Evolutionary conservation across 2,888 invertebrate species (phyloP), one percentile per base, ranked within the genome.

Genomic region (Conops quadrifasciatus): DNA sequence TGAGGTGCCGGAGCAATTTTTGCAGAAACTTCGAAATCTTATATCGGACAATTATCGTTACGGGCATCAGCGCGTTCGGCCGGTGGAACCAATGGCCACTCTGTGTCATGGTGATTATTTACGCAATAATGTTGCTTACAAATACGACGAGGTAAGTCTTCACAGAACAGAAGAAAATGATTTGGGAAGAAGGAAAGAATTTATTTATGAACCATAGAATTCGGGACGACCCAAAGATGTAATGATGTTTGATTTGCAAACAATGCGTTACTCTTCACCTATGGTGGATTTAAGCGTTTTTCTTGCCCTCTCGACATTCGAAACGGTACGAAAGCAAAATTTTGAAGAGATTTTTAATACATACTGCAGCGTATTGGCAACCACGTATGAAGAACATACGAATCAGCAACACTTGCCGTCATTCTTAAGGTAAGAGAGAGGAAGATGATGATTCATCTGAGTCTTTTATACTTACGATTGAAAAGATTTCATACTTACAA

Each of bases 161-260:
- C n/a, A n/a, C n/a, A 49, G 5, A 24, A 53, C 2, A 53, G 21
- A 15, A 58, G 1, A 59, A 3, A 60, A 0, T 19, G 16, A 24
- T 36, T 36, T 36, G 36, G 9, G 4, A 36, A 36, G 9, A 36
- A 36, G 9, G 4, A 36, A 36, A 36, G 9, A 36, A 36, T 9
- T 56, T 24, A 15, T 67, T 16, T 47, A 2, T 26, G 3, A 26
- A 49, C 0, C 36, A 21, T 59, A 80, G 79, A 69, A 74, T 30
- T 28, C 72, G 9, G 75, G 73, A 4, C 51, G 67, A 13, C 84
- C 86, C 0, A 60, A 72, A 2, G 82, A 80, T 2, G 76, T 81
- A 1, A 83, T 85, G 79, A 84, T 86, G 84, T 86, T 86, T 67
- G 86, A 86, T 77, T 82, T 85, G 59, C 86, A 86, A 76, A 86